A percentile compares a stretch with the other conserved stretches of the same genome.
Conservation (phyloP, 2,888 invertebrate genomes). For the Platycnemis pennipes region DNA sequence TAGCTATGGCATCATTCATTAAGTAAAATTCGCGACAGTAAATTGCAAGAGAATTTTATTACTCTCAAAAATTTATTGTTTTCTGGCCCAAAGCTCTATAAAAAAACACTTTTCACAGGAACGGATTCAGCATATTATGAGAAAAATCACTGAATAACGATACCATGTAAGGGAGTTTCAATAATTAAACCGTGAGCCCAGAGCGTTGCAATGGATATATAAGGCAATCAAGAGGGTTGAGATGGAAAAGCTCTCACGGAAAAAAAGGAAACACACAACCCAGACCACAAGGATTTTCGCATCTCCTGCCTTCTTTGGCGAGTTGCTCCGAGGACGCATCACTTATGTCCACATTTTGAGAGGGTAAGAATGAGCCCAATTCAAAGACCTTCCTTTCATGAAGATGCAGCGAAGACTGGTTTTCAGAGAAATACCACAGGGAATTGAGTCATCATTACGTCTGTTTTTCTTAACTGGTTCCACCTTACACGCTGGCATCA, state of each 20-base stretch:
- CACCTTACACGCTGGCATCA: background rate
- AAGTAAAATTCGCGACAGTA: too few relatives aligned
- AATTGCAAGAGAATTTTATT: too few relatives aligned
- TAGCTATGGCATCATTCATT: too few relatives aligned
- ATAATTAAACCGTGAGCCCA: background rate
- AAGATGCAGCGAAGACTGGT: background rate
- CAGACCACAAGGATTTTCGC: conserved; percentile 8
- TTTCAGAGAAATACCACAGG: background rate
- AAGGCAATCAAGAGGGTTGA: background rate
- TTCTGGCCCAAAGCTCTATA: too few relatives aligned
- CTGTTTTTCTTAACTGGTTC: conserved; percentile 22
- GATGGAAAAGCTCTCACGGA: background rate
- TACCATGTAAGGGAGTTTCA: background rate
- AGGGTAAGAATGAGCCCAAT: background rate
- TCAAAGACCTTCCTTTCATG: conserved; percentile 16
- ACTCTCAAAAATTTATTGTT: too few relatives aligned
- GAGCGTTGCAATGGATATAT: background rate
- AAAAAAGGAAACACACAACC: background rate
- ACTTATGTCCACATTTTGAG: background rate
- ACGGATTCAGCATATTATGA: background rate
- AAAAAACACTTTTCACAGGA: background rate
- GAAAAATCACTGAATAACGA: background rate
- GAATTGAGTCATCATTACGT: conserved; percentile 7
- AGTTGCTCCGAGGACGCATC: conserved; percentile 8
- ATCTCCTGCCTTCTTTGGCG: conserved; percentile 12